Evolutionary conservation across 2,113 vertebrate species (phyloP).

Genomic region (Haemorhous mexicanus): DNA sequence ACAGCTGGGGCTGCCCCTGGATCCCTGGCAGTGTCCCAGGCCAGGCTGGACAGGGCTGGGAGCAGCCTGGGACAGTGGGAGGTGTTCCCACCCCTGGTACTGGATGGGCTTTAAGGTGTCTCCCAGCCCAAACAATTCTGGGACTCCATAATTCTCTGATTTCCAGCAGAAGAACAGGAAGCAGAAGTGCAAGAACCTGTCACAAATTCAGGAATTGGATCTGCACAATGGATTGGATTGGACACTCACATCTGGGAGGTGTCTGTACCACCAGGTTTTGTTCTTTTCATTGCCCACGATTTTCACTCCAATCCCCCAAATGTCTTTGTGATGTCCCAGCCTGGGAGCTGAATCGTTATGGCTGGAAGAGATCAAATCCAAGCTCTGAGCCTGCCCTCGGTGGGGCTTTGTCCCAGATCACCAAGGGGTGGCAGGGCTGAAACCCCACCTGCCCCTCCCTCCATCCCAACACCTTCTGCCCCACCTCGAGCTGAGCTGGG

Average conservation of each 20-base stretch:
- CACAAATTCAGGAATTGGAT: neutral
- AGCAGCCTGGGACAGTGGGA: neutral
- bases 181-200: neutral
- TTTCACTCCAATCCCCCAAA: neutral
- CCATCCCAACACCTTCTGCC: neutral
- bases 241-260: neutral
- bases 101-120: rapidly evolving
- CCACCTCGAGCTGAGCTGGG: neutral
- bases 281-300: neutral
- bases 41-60: neutral
- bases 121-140: neutral
- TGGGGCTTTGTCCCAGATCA: neutral
- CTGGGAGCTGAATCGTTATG: neutral
- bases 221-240: neutral
- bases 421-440: neutral
- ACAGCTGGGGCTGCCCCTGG: neutral
- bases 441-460: neutral
- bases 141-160: neutral
- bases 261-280: neutral
- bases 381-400: neutral
- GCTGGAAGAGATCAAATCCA: neutral
- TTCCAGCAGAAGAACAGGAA: neutral
- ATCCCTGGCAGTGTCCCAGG: neutral
- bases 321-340: neutral
- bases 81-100: neutral